These are phyloP conservation scores for Copsychus sechellarum DNA, from an alignment of 2,113 vertebrate species.

Conservation along the genomic window DNA sequence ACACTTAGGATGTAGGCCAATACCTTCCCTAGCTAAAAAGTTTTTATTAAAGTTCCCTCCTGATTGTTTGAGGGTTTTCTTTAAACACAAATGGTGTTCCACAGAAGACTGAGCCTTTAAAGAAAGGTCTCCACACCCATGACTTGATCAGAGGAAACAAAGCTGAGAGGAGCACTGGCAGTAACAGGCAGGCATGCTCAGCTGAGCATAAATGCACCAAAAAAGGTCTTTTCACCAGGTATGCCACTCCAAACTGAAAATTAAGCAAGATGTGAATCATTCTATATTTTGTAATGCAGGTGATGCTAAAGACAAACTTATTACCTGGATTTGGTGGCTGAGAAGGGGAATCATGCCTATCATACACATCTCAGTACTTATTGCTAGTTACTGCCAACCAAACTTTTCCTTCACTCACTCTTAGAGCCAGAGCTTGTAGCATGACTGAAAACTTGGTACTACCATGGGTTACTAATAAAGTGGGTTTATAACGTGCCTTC, in stretches of 20 bases:
- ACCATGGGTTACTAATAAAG: neutral
- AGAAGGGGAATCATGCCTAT: neutral
- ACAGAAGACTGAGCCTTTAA: neutral
- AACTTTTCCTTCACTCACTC: neutral
- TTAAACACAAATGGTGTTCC: neutral
- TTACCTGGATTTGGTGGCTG: neutral
- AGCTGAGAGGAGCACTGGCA: neutral
- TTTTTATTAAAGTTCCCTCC: neutral
- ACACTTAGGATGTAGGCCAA: neutral
- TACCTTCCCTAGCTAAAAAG: neutral
- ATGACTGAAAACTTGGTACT: neutral
- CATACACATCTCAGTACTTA: neutral
- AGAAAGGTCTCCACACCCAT: neutral
- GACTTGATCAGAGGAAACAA: neutral
- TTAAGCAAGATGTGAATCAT: neutral
- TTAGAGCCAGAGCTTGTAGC: neutral
- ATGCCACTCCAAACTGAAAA: neutral
- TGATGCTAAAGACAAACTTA: neutral
- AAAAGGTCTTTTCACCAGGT: neutral
- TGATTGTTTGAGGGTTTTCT: neutral
- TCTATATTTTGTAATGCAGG: neutral
- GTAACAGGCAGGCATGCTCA: neutral
- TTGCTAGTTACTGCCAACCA: neutral
- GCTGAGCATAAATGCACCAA: neutral
- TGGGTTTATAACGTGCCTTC: neutral